phyloP scores from a whole-genome alignment of 2,888 invertebrate species.

The Idaea biselata region DNA sequence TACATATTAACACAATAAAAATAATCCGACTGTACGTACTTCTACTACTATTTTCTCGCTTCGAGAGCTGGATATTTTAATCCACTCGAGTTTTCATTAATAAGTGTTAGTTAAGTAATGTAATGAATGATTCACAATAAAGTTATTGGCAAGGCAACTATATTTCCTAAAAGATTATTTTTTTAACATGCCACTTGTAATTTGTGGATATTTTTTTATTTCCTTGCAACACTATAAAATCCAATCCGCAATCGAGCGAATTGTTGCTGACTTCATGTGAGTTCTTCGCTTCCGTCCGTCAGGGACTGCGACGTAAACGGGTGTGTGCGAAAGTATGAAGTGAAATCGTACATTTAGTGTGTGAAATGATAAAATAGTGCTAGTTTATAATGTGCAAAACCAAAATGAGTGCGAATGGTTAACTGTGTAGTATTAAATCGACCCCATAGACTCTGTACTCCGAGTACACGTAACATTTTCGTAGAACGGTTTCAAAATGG shows the following conservation, averaged over 20 bases:
- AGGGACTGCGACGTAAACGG: slow-evolving; percentile 75
- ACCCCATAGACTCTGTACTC: slow-evolving; percentile 53
- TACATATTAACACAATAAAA: no score
- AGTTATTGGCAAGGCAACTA: no score
- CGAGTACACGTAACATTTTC: slow-evolving; percentile 75
- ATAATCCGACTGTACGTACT: no score
- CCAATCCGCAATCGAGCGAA: slow-evolving; percentile 32
- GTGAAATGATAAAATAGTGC: slow-evolving; percentile 75
- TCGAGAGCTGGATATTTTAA: no score
- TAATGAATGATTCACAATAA: no score
- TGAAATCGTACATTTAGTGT: slow-evolving; percentile 77
- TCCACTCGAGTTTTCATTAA: no score
- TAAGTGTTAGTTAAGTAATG: no score
- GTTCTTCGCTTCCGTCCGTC: slow-evolving; percentile 65
- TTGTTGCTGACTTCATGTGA: slow-evolving; percentile 61
- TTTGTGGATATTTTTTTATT: slow-evolving; percentile 28
- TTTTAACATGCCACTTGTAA: not conserved
- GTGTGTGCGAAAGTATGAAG: slow-evolving; percentile 80
- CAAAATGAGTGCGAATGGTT: slow-evolving; percentile 79
- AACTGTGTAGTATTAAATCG: slow-evolving; percentile 51
- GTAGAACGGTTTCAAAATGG: slow-evolving; percentile 84
- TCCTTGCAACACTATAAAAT: slow-evolving; percentile 44
- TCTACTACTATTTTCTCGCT: no score
- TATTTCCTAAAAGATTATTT: no score
- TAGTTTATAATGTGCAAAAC: slow-evolving; percentile 73